Percentiles rank a stretch among this genome's conserved stretches.
Evolutionary conservation across 1,140 invertebrate species (phyloP).

Genomic region (Drosophila neocordata): DNA sequence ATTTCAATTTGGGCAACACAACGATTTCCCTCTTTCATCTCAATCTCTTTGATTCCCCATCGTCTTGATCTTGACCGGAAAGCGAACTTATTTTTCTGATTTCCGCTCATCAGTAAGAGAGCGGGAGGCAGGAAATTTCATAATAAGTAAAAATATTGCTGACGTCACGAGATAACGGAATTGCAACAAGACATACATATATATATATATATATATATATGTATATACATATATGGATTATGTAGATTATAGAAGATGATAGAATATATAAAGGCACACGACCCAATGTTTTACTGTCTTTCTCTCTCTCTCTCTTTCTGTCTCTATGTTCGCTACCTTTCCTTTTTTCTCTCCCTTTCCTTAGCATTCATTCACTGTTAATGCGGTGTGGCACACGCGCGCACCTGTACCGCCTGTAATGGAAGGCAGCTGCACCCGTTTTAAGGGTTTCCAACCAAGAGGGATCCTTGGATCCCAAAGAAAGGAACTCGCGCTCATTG

Average conservation of each 20-base stretch:
- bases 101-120: constrained; percentile 55
- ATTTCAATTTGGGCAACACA: constrained; percentile 71
- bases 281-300: constrained; percentile 6
- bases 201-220: not conserved
- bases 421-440: constrained; percentile 46
- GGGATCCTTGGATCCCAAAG: constrained; percentile 22
- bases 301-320: constrained; percentile 3
- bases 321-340: not conserved
- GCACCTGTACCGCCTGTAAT: constrained; percentile 52
- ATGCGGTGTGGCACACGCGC: constrained; percentile 55
- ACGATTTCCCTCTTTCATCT: constrained; percentile 58
- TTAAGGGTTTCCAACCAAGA: constrained; percentile 47
- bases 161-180: constrained; percentile 32
- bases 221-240: not conserved
- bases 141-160: constrained; percentile 48
- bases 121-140: constrained; percentile 59
- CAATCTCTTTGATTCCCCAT: not conserved
- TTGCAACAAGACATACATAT: constrained; percentile 32
- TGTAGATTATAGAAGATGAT: constrained; percentile 2
- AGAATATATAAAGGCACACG: constrained; percentile 22
- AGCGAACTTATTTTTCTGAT: constrained; percentile 76
- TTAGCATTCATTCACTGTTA: not conserved
- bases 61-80: constrained; percentile 53
- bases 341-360: not conserved
- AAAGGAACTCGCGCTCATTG: constrained; percentile 10